Conservation (phyloP, 2,888 invertebrate species). For the Diarsia dahlii region DNA sequence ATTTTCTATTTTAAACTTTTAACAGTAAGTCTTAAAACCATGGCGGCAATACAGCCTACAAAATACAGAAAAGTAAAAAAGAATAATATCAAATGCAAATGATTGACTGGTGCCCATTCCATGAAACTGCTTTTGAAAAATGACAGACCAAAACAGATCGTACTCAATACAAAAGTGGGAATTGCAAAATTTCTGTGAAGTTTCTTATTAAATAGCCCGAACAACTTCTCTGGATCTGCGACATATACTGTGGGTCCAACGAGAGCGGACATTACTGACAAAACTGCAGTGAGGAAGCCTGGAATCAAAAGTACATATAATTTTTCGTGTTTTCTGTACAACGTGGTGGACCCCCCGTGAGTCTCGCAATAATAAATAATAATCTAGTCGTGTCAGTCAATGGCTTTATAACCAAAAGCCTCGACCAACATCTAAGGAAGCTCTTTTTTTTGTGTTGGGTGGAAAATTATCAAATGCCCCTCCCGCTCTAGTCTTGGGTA, state of each 20-base stretch:
- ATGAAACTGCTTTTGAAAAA: slow-evolving; percentile 67
- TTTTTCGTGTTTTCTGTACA: background rate
- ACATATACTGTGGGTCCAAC: slow-evolving; percentile 35
- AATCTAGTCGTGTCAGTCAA: too few relatives aligned
- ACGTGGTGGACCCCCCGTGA: background rate
- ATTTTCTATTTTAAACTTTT: slow-evolving; percentile 8
- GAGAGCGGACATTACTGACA: slow-evolving; percentile 6
- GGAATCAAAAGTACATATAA: slow-evolving; percentile 33
- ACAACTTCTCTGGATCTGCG: background rate
- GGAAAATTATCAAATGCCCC: too few relatives aligned
- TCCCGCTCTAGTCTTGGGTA: too few relatives aligned
- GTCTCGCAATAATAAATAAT: too few relatives aligned
- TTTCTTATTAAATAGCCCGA: slow-evolving; percentile 21
- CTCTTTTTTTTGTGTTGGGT: too few relatives aligned
- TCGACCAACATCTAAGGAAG: too few relatives aligned
- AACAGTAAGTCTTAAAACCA: slow-evolving; percentile 9
- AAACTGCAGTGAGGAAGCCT: slow-evolving; percentile 13
- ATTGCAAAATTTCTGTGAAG: slow-evolving; percentile 59
- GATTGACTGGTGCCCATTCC: slow-evolving; percentile 64
- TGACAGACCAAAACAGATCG: slow-evolving; percentile 73
- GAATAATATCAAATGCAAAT: slow-evolving; percentile 62
- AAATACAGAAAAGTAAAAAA: slow-evolving; percentile 71
- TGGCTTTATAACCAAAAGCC: too few relatives aligned
- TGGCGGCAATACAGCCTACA: background rate
- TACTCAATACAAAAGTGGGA: slow-evolving; percentile 63